Percentiles rank a stretch among this genome's conserved stretches.
Conservation (phyloP, 1,140 invertebrate species). For the Fragariocoptes setiger region DNA sequence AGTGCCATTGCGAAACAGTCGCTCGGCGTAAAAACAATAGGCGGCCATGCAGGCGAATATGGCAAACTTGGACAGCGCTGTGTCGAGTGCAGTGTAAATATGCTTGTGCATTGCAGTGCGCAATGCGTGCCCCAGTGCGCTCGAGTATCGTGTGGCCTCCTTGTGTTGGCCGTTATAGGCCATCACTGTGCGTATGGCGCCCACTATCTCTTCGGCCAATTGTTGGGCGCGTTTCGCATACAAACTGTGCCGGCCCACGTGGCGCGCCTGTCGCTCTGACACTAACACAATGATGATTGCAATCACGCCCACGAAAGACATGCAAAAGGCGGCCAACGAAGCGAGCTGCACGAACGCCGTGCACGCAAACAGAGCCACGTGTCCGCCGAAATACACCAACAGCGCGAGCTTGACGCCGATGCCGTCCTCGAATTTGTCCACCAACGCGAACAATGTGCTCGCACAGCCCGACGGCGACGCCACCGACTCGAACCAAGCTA, state of each 20-base stretch:
- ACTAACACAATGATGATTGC: neutral
- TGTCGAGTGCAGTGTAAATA: neutral
- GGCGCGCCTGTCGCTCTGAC: neutral
- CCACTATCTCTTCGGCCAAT: slow-evolving; percentile 18
- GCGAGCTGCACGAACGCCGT: neutral
- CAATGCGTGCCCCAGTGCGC: neutral
- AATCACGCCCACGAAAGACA: neutral
- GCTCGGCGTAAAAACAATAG: neutral
- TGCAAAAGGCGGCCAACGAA: neutral
- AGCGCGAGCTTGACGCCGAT: slow-evolving; percentile 15
- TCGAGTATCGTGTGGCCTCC: slow-evolving; percentile 1
- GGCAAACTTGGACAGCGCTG: neutral
- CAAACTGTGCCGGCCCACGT: neutral
- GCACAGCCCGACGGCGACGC: neutral
- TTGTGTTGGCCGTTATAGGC: slow-evolving; percentile 17
- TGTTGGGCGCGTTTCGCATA: neutral
- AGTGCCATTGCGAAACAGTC: neutral
- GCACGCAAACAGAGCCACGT: neutral
- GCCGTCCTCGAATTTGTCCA: slow-evolving; percentile 16
- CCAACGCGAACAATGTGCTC: slow-evolving; percentile 11
- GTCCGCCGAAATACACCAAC: neutral
- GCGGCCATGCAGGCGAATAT: neutral
- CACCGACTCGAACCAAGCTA: slow-evolving; percentile 40
- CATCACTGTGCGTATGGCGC: slow-evolving; percentile 16
- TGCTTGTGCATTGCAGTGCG: neutral